Conservation (phyloP, 2,113 vertebrate species). For the Ellobius talpinus region DNA sequence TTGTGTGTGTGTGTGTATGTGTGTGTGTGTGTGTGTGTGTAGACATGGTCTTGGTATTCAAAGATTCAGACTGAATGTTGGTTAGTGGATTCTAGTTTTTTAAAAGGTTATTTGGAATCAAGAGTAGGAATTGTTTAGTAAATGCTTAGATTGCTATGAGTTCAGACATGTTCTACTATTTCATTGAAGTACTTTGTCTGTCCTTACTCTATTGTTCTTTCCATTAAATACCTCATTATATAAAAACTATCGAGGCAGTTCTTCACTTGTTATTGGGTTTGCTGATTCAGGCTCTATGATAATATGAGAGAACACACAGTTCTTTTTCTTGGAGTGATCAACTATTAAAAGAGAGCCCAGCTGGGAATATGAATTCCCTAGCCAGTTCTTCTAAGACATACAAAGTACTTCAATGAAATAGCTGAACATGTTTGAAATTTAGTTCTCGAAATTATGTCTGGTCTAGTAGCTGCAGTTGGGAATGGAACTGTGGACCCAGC, state of each 20-base stretch:
- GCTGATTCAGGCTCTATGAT: conserved; percentile 68
- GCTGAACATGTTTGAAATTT: conserved; percentile 51
- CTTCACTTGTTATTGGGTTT: conserved; percentile 77
- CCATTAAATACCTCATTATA: conserved; percentile 80
- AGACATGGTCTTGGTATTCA: not conserved
- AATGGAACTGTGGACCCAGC: conserved; percentile 58
- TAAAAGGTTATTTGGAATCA: not conserved
- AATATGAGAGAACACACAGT: conserved; percentile 75
- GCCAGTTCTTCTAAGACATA: conserved; percentile 62
- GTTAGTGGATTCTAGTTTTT: not conserved
- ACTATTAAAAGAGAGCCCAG: conserved; percentile 75
- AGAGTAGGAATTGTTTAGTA: not conserved
- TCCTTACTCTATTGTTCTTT: conserved; percentile 79
- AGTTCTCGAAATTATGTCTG: conserved; percentile 66
- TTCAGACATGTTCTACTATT: conserved; percentile 43
- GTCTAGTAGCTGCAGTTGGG: conserved; percentile 68
- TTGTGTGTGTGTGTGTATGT: not conserved
- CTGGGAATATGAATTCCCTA: conserved; percentile 70
- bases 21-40: accelerated
- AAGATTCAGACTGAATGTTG: conserved; percentile 5
- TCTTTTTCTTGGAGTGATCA: conserved; percentile 77
- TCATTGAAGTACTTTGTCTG: conserved; percentile 61
- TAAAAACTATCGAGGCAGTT: conserved; percentile 79
- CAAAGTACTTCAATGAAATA: conserved; percentile 62
- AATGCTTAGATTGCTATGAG: conserved; percentile 46